Conservation (phyloP, 2,888 invertebrate species). For the Heterodera filipjevi region DNA sequence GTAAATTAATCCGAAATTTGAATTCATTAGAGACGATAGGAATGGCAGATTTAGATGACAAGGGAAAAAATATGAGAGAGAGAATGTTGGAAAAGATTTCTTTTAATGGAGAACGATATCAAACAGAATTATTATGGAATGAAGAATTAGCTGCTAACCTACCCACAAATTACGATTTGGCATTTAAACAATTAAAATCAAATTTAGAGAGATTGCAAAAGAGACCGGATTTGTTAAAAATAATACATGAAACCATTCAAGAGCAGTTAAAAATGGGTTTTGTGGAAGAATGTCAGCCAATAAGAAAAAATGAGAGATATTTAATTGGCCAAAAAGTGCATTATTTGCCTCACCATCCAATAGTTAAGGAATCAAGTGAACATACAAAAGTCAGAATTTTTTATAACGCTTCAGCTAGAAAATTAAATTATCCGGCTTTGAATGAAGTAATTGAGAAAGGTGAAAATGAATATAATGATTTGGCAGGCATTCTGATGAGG, state of each 20-base stretch:
- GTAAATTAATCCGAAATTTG: not conserved
- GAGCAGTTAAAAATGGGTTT: not conserved
- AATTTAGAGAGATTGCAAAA: not conserved
- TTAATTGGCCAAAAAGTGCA: not conserved
- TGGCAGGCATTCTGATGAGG: conserved; percentile 7
- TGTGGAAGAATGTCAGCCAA: not conserved
- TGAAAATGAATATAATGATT: not conserved
- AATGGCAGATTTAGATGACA: not conserved
- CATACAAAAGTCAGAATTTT: not conserved
- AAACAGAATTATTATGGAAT: not conserved
- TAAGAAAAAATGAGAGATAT: not conserved
- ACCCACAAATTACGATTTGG: not conserved
- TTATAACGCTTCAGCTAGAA: not conserved
- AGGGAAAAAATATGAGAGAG: not conserved
- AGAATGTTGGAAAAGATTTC: not conserved
- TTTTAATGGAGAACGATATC: not conserved
- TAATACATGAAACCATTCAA: not conserved
- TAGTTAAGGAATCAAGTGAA: not conserved
- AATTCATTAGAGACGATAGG: not conserved
- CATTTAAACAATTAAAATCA: not conserved
- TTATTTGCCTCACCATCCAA: conserved; percentile 1
- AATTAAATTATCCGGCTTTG: not conserved
- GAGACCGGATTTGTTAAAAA: not conserved
- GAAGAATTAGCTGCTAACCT: not conserved
- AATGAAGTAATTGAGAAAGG: conserved; percentile 11